A percentile compares a stretch with the other conserved stretches of the same genome.
These are phyloP conservation scores for Vesta saturnalis DNA, from an alignment of 2,888 invertebrate species.

Conservation along the genomic window DNA sequence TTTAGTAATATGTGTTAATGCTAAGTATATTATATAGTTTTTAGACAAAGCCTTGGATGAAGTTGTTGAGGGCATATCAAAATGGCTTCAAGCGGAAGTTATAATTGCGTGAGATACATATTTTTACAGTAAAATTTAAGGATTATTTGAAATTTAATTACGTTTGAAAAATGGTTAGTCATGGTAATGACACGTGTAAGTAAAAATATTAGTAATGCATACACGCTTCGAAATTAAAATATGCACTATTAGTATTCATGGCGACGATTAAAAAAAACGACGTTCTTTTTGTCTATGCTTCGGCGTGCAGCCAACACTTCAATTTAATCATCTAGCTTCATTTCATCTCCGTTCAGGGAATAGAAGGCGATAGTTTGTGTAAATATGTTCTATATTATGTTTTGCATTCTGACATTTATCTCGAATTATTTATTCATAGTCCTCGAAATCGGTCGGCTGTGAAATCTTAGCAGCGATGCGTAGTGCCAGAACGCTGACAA, in stretches of 20 bases:
- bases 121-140: too few relatives aligned
- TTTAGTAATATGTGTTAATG: too few relatives aligned
- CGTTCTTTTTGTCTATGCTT: neutral
- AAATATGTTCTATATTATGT: constrained; percentile 29
- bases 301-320: constrained; percentile 1
- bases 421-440: constrained; percentile 37
- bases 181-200: too few relatives aligned
- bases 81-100: too few relatives aligned
- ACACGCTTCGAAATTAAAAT: neutral
- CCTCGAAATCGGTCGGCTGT: constrained; percentile 27
- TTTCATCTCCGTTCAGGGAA: constrained; percentile 18
- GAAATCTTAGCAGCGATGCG: constrained; percentile 35
- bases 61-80: too few relatives aligned
- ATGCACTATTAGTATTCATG: neutral
- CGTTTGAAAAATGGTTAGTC: too few relatives aligned
- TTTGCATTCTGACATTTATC: constrained; percentile 32
- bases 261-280: neutral
- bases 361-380: constrained; percentile 19
- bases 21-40: too few relatives aligned
- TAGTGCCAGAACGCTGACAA: constrained; percentile 33
- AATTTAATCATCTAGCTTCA: constrained; percentile 27
- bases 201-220: too few relatives aligned
- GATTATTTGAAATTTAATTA: too few relatives aligned
- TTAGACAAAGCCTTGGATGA: too few relatives aligned
- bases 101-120: too few relatives aligned